phyloP scores from a whole-genome alignment of 2,797 vertebrate genomes.

The Silurus aristotelis region DNA sequence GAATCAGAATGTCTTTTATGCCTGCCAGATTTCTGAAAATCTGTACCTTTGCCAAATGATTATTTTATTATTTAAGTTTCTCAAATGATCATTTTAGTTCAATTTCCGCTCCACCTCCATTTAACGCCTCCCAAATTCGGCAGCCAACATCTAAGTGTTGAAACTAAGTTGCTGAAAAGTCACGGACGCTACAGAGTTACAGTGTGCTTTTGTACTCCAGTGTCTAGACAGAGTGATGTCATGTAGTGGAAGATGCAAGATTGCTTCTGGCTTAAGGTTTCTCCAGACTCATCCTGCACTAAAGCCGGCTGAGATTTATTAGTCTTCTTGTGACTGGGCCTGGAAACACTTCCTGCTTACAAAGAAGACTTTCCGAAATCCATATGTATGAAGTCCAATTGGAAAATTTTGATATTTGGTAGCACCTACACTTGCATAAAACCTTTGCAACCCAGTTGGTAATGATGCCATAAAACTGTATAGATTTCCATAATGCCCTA shows the following conservation, averaged over 20 bases:
- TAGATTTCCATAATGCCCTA: neutral
- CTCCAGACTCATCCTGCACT: constrained; percentile 51
- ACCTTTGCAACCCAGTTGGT: neutral
- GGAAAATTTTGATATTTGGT: neutral
- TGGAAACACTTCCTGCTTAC: neutral
- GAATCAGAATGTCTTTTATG: neutral
- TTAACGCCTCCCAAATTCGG: constrained; percentile 31
- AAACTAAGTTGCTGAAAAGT: constrained; percentile 39
- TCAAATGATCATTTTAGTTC: neutral
- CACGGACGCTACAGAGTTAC: constrained; percentile 45
- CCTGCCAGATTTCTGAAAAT: neutral
- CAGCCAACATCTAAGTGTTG: constrained; percentile 32
- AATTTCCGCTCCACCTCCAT: constrained; percentile 23
- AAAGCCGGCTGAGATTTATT: constrained; percentile 38
- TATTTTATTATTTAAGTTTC: neutral
- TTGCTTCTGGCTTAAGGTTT: constrained; percentile 62
- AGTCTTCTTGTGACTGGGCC: constrained; percentile 25
- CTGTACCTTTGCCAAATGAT: neutral
- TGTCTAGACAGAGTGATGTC: constrained; percentile 66
- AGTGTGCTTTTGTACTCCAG: constrained; percentile 59
- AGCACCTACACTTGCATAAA: neutral
- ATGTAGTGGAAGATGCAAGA: constrained; percentile 59
- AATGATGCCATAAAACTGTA: neutral
- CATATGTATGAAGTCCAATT: neutral
- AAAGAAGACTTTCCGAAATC: neutral